Conservation (phyloP, 2,113 vertebrate genomes). For the Amazona vittata region DNA sequence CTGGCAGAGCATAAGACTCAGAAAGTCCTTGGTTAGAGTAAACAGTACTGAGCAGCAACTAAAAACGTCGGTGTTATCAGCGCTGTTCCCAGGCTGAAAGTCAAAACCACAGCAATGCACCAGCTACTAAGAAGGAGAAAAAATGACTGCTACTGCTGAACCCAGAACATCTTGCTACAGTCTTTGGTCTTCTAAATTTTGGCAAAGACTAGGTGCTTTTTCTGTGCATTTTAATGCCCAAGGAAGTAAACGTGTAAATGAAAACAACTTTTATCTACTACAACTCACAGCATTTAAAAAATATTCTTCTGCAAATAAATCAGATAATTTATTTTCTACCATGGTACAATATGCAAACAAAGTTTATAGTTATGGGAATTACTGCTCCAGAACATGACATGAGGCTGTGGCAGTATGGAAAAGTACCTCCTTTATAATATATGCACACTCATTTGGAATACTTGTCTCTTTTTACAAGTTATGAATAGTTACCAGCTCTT, state of each 20-base stretch:
- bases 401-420: neutral
- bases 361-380: neutral
- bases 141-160: too few relatives aligned
- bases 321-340: neutral
- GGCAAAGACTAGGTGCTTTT: neutral
- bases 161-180: neutral
- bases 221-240: neutral
- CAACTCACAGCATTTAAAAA: neutral
- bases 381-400: neutral
- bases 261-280: neutral
- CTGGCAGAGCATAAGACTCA: too few relatives aligned
- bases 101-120: too few relatives aligned
- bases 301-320: neutral
- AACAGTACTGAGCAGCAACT: too few relatives aligned
- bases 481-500: neutral
- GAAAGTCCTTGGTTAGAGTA: too few relatives aligned
- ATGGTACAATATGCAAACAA: neutral
- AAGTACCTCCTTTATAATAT: neutral
- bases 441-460: neutral
- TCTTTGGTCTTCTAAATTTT: neutral
- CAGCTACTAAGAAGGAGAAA: too few relatives aligned
- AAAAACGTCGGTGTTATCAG: too few relatives aligned
- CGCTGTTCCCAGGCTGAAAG: too few relatives aligned
- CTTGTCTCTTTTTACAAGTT: neutral
- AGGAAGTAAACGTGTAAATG: neutral